Base-by-base conservation (phyloP, 2,888 invertebrate genomes). In the Odontocerum albicorne region DNA sequence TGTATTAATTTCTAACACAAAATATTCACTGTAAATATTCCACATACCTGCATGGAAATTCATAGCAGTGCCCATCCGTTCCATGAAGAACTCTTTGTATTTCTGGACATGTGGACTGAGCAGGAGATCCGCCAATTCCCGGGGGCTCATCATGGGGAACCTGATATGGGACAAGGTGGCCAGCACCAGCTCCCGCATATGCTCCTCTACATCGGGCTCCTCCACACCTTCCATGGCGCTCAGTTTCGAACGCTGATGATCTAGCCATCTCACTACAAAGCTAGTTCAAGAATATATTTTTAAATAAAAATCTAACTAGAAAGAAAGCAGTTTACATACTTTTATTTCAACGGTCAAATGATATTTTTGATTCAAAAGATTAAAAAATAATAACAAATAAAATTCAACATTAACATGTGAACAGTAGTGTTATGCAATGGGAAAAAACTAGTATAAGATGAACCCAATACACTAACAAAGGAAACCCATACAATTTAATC, bases 91-190 rank as follows among this genome's bases (percentile, higher is more conserved):
- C 63, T 92, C 90, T 67, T 90, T 90, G 68, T 91, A 88, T 60
- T 87, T 84, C 63, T 87, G 86, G 1, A 90, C 86, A 4, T 95
- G 73, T 0, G 90, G 88, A 19, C 86, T 87, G 10, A 92, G 74
- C 42, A 95, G 74, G 19, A 97, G 71, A 66, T 90, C 87, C 1
- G 92, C 89, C 61, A 97, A 70, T 69, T 97, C 92, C 49, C 88
- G 80, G 0, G 93, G 91, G 13, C 90, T 86, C 93, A 97, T 96
- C 93, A 96, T 95, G 1, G 96, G 92, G 72, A 96, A 97, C 63
- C 90, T 77, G 59, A 93, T 84, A 59, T 87, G 86, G 0, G 86
- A 78, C 79, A 93, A 88, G 0, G 92, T 85, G 38, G 85, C 83
- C 40, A 85, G 80, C 0, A 92, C 86, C 0, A 92, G 73, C 3